Evolutionary conservation across 2,113 vertebrate species (phyloP).

Genomic region (Fregetta grallaria): DNA sequence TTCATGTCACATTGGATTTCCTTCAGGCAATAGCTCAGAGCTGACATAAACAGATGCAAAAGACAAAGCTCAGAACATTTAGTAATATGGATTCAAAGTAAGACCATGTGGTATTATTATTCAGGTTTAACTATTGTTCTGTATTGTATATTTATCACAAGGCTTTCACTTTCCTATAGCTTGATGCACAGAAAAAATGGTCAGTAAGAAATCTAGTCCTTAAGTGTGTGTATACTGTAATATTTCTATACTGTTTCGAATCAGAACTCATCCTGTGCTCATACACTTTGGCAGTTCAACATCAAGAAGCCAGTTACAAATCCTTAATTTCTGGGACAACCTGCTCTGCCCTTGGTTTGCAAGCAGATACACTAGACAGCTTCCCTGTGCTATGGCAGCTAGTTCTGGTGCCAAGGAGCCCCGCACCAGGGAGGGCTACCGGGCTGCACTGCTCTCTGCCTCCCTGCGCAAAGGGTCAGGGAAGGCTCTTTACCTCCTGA

Average conservation of each 20-base stretch:
- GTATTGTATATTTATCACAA: neutral
- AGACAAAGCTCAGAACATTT: neutral
- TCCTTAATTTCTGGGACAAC: neutral
- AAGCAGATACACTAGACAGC: neutral
- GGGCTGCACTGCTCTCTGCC: neutral
- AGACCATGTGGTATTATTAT: neutral
- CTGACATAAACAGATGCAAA: slow-evolving; percentile 65
- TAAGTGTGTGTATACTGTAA: neutral
- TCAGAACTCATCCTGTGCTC: neutral
- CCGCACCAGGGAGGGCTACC: neutral
- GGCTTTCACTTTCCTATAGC: neutral
- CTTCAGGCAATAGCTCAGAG: slow-evolving; percentile 42
- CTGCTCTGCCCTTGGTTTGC: neutral
- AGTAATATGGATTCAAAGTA: neutral
- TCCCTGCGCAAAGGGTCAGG: neutral
- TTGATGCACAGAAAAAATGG: neutral
- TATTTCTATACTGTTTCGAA: neutral
- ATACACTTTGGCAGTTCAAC: neutral
- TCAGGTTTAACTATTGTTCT: neutral
- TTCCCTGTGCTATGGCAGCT: neutral
- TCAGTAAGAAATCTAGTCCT: neutral
- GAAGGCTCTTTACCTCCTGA: neutral
- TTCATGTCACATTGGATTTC: slow-evolving; percentile 53
- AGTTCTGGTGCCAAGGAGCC: neutral
- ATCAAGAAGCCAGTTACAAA: neutral